phyloP scores from a whole-genome alignment of 2,888 invertebrate genomes.

The Endotricha flammealis region DNA sequence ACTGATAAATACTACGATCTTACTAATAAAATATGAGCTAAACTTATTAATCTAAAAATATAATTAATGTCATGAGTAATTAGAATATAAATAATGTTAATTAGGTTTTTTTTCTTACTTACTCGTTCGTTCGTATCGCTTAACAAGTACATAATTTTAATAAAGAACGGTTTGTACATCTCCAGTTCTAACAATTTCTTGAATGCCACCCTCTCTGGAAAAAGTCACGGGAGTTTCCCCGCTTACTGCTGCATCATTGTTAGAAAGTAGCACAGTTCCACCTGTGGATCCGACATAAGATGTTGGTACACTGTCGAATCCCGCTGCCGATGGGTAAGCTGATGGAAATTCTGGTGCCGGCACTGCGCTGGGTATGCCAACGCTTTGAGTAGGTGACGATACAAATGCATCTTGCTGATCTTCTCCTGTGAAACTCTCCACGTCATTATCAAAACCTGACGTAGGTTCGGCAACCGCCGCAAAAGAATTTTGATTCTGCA shows the following conservation, averaged over 20 bases:
- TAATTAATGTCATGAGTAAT: too few species aligned
- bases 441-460: conserved; percentile 30
- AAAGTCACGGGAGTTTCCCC: conserved; percentile 51
- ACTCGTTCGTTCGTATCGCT: too few species aligned
- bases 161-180: conserved; percentile 55
- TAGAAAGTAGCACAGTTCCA: conserved; percentile 23
- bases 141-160: too few species aligned
- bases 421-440: conserved; percentile 39
- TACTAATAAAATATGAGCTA: too few species aligned
- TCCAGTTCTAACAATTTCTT: conserved; percentile 54
- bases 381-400: conserved; percentile 33
- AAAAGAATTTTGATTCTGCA: conserved; percentile 45
- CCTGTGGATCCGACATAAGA: conserved; percentile 40
- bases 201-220: conserved; percentile 58
- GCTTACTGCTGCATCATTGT: conserved; percentile 30
- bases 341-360: conserved; percentile 40
- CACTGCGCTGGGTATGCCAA: conserved; percentile 29
- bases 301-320: conserved; percentile 40
- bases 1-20: not conserved
- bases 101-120: too few species aligned
- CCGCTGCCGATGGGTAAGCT: conserved; percentile 32
- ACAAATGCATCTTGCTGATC: conserved; percentile 37
- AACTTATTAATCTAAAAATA: too few species aligned
- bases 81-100: too few species aligned
- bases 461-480: conserved; percentile 39